Evolutionary conservation across 64 coral and sea anemone genomes (phyloP).

Genomic region (Acropora yongei): DNA sequence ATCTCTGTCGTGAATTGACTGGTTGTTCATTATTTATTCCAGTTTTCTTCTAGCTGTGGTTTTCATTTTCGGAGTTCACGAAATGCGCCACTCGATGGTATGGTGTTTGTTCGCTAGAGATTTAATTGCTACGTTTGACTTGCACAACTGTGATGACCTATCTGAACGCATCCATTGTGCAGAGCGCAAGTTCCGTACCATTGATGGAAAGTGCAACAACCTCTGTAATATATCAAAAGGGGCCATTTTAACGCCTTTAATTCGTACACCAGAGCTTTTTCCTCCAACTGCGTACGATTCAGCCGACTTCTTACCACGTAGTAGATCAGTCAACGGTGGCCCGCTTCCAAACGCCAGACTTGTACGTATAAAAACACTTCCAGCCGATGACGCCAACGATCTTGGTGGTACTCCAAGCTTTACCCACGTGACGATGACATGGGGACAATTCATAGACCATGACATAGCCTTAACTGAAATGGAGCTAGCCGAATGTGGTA

Average conservation of each 20-base stretch:
- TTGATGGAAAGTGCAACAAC: conserved; percentile 36
- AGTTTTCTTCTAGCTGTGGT: not conserved
- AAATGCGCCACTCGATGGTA: not conserved
- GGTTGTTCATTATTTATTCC: not conserved
- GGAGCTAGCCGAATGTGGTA: conserved; percentile 26
- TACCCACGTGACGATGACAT: conserved; percentile 52
- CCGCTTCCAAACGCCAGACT: not conserved
- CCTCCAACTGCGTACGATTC: not conserved
- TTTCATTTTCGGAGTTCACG: not conserved
- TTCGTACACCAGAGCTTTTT: not conserved
- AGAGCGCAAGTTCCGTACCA: not conserved
- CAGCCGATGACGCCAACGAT: not conserved
- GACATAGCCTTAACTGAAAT: conserved; percentile 37
- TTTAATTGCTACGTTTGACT: not conserved
- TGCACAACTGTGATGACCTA: not conserved
- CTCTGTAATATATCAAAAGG: not conserved
- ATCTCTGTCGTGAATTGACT: not conserved
- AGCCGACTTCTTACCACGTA: not conserved
- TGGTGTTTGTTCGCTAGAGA: not conserved
- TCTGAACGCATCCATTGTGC: not conserved
- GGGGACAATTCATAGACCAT: conserved; percentile 72
- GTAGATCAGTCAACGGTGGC: not conserved
- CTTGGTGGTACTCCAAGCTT: not conserved
- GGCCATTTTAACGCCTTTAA: not conserved
- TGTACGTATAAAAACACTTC: not conserved